Evolutionary conservation across 2,113 vertebrate species (phyloP).

Genomic region (Camarhynchus parvulus): DNA sequence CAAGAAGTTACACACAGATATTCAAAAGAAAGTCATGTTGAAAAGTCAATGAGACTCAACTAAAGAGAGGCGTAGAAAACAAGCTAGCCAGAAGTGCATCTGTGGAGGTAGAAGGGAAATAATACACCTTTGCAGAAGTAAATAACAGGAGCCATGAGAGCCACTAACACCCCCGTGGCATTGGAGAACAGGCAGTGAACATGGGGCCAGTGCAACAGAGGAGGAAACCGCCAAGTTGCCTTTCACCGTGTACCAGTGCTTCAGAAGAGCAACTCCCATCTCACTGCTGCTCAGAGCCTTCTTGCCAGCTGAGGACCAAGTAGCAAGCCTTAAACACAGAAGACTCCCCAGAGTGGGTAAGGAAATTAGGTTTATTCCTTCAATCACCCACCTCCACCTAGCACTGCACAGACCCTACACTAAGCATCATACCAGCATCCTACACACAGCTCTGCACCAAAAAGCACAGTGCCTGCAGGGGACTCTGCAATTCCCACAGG

Average conservation of each 20-base stretch:
- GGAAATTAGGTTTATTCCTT: neutral
- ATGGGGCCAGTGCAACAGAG: neutral
- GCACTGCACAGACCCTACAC: rapidly evolving
- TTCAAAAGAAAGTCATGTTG: neutral
- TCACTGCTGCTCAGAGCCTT: neutral
- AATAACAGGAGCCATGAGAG: neutral
- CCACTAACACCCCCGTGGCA: neutral
- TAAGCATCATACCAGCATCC: neutral
- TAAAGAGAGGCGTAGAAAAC: neutral
- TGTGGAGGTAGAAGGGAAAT: neutral
- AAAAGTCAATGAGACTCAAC: neutral
- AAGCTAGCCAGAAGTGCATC: neutral
- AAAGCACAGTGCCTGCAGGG: neutral
- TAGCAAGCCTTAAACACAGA: neutral
- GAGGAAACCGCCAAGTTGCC: rapidly evolving
- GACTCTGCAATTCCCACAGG: neutral
- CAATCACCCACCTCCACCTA: neutral
- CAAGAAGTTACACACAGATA: neutral
- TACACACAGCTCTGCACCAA: neutral
- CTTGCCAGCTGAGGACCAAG: neutral
- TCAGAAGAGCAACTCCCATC: rapidly evolving
- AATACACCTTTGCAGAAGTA: neutral
- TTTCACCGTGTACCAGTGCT: neutral
- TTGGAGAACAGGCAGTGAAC: neutral
- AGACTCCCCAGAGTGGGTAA: no score